Conservation (phyloP, 2,113 vertebrate genomes). For the Tetraodon nigroviridis region DNA sequence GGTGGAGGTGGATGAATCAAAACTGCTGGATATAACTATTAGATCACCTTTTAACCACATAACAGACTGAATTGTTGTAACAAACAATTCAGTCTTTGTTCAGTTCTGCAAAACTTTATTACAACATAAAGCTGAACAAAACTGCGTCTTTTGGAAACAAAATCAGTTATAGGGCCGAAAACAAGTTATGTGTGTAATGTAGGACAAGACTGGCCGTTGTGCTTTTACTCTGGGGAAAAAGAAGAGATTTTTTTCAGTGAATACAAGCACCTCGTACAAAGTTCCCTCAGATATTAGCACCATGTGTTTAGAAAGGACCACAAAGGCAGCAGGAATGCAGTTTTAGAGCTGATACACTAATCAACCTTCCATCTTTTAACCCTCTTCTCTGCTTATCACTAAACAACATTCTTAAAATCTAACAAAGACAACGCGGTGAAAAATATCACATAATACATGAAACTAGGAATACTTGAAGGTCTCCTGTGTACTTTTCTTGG, state of each 20-base stretch:
- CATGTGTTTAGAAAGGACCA: constrained; percentile 42
- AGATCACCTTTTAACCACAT: too few species aligned
- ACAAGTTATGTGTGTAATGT: constrained; percentile 13
- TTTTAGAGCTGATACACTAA: constrained; percentile 11
- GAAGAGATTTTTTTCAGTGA: constrained; percentile 2
- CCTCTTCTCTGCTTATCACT: neutral
- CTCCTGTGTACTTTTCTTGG: neutral
- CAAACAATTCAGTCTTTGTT: constrained; percentile 64
- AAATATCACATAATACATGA: neutral
- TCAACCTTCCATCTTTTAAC: neutral
- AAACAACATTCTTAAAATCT: constrained; percentile 1
- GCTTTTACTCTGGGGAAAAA: constrained; percentile 30
- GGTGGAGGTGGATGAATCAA: too few species aligned
- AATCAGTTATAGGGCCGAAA: too few species aligned
- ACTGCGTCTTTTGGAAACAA: constrained; percentile 56
- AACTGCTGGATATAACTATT: too few species aligned
- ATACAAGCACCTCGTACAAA: constrained; percentile 26
- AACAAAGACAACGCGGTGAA: neutral
- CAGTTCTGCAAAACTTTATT: constrained; percentile 76
- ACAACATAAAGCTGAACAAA: constrained; percentile 78
- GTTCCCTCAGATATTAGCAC: constrained; percentile 53
- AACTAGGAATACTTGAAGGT: neutral
- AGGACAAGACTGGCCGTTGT: constrained; percentile 30
- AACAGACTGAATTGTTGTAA: neutral
- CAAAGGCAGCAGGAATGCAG: constrained; percentile 4